Evolutionary conservation across 2,888 invertebrate genomes (phyloP).

Genomic region (Calliopum simillimum): DNA sequence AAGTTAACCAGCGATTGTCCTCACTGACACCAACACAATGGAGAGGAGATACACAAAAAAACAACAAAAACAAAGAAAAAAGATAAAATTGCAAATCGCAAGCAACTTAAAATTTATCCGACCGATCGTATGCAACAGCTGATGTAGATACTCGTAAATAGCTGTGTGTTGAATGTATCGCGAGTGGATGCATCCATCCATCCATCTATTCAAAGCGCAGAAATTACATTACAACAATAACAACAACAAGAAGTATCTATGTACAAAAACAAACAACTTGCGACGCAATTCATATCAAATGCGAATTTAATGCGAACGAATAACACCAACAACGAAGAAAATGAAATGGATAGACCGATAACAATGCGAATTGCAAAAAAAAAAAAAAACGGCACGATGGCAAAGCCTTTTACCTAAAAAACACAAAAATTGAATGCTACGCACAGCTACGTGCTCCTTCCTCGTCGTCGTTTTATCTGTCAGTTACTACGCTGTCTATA

Average conservation of each 20-base stretch:
- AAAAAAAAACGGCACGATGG: not conserved
- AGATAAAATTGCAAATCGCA: slow-evolving; percentile 28
- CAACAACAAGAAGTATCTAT: too few species aligned
- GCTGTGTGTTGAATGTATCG: not conserved
- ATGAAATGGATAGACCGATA: not conserved
- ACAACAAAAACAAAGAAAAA: too few species aligned
- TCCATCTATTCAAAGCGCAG: too few species aligned
- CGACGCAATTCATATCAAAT: slow-evolving; percentile 35
- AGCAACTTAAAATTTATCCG: too few species aligned
- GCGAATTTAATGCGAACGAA: slow-evolving; percentile 33
- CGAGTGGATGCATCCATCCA: slow-evolving; percentile 8
- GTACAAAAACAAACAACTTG: not conserved
- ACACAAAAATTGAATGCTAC: too few species aligned
- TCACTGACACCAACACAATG: slow-evolving; percentile 26
- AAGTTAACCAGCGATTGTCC: not conserved
- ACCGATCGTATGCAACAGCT: too few species aligned
- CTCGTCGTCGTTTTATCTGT: too few species aligned
- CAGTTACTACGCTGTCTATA: too few species aligned
- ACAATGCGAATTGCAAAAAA: not conserved
- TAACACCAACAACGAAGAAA: slow-evolving; percentile 5
- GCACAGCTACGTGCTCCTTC: too few species aligned
- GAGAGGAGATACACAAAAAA: slow-evolving; percentile 21
- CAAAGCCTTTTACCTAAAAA: too few species aligned
- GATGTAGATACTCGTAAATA: too few species aligned
- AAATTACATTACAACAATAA: slow-evolving; percentile 15